These are phyloP conservation scores for Aptenodytes forsteri DNA, from an alignment of 2,113 vertebrate genomes.

Conservation along the genomic window DNA sequence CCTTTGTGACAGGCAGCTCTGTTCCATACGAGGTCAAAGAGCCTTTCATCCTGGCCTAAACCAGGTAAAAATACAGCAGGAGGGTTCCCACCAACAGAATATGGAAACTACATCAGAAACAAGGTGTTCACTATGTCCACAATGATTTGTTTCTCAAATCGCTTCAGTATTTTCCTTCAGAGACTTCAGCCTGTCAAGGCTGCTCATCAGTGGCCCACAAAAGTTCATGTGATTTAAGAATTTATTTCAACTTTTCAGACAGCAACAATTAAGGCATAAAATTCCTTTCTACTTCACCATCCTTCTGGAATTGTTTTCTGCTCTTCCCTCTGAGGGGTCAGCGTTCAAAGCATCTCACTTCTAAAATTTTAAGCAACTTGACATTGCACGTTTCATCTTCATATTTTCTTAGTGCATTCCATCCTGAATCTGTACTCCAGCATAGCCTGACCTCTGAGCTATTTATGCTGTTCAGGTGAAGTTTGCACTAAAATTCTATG, in stretches of 20 bases:
- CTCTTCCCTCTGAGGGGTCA: not conserved
- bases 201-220: not conserved
- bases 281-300: not conserved
- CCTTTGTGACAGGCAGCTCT: not conserved
- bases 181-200: not conserved
- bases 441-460: not conserved
- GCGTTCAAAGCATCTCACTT: constrained; percentile 32
- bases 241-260: not conserved
- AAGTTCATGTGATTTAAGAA: not conserved
- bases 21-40: not conserved
- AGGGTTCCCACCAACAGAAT: not conserved
- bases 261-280: not conserved
- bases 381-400: constrained; percentile 19
- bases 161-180: not conserved
- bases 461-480: not conserved
- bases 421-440: constrained; percentile 7
- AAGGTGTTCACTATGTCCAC: not conserved
- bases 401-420: not conserved
- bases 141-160: not conserved
- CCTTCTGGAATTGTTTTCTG: not conserved
- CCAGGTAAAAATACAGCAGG: not conserved
- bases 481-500: not conserved
- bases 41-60: not conserved
- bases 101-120: not conserved
- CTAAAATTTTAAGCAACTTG: constrained; percentile 37